Percentiles rank a stretch among this genome's conserved stretches.
phyloP scores from a whole-genome alignment of 2,113 vertebrate species.

The Crotalus helleri region DNA sequence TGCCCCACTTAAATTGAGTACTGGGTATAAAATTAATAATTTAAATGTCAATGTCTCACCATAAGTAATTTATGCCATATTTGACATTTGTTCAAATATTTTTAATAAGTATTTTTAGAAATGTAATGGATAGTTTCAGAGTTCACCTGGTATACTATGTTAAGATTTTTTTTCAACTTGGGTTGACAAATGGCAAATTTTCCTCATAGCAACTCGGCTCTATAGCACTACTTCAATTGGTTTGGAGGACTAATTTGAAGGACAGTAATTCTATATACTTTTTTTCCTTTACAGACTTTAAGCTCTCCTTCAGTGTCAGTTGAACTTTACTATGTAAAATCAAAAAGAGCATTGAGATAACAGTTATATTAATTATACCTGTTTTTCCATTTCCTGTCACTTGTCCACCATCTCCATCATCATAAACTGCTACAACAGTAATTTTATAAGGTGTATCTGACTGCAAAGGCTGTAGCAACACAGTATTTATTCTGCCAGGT shows the following conservation, averaged over 20 bases:
- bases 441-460: slow-evolving; percentile 93
- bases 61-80: not conserved
- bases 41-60: not conserved
- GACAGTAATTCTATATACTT: not conserved
- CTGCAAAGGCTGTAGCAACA: slow-evolving; percentile 81
- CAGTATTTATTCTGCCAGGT: slow-evolving; percentile 92
- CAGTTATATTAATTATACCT: slow-evolving; percentile 65
- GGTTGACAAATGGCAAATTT: not conserved
- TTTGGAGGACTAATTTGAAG: not conserved
- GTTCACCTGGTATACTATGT: not conserved
- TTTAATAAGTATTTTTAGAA: not conserved
- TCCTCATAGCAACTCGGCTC: not conserved
- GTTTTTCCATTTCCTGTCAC: slow-evolving; percentile 87
- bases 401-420: slow-evolving; percentile 85
- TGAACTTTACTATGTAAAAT: not conserved
- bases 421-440: slow-evolving; percentile 87
- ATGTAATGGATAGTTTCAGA: not conserved
- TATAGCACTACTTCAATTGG: not conserved
- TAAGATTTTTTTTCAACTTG: not conserved
- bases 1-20: not conserved
- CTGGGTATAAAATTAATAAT: not conserved
- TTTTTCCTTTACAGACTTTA: not conserved
- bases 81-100: not conserved
- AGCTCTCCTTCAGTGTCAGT: not conserved
- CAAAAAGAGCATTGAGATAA: not conserved